A percentile compares a stretch with the other conserved stretches of the same genome.
Evolutionary conservation across 2,888 invertebrate genomes (phyloP).

Genomic region (Heliconius sara): DNA sequence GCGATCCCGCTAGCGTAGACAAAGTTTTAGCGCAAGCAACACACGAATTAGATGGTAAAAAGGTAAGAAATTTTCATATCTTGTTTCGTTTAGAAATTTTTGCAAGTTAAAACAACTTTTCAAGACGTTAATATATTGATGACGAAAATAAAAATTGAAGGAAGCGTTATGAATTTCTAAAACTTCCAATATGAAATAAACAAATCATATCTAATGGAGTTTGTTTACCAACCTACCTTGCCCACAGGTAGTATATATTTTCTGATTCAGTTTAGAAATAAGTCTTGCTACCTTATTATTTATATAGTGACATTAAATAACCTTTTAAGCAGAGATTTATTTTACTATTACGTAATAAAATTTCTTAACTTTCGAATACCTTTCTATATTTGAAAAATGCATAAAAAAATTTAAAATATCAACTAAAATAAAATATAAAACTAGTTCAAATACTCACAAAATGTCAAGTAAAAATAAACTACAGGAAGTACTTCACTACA

Average conservation of each 20-base stretch:
- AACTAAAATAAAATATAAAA: slow-evolving; percentile 26
- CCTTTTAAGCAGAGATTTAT: background rate
- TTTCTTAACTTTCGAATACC: background rate
- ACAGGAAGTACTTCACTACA: slow-evolving; percentile 29
- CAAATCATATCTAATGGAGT: too few relatives aligned
- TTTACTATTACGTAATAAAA: background rate
- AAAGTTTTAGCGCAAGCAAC: slow-evolving; percentile 99
- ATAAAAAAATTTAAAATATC: background rate
- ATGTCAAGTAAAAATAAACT: slow-evolving; percentile 28
- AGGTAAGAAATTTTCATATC: slow-evolving; percentile 86
- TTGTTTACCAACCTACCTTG: too few relatives aligned
- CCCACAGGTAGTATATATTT: too few relatives aligned
- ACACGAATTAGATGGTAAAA: slow-evolving; percentile 99
- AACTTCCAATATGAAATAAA: background rate
- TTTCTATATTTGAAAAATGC: background rate
- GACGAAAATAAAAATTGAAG: slow-evolving; percentile 10
- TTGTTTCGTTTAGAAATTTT: slow-evolving; percentile 47
- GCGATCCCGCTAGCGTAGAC: slow-evolving; percentile 99
- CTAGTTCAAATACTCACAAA: slow-evolving; percentile 26
- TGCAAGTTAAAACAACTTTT: slow-evolving; percentile 44
- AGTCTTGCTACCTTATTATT: background rate
- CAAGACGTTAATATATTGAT: slow-evolving; percentile 33
- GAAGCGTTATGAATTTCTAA: slow-evolving; percentile 4
- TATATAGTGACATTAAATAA: background rate
- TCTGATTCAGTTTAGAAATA: background rate